phyloP scores from a whole-genome alignment of 2,113 vertebrate species.

The Spea multiplicata region DNA sequence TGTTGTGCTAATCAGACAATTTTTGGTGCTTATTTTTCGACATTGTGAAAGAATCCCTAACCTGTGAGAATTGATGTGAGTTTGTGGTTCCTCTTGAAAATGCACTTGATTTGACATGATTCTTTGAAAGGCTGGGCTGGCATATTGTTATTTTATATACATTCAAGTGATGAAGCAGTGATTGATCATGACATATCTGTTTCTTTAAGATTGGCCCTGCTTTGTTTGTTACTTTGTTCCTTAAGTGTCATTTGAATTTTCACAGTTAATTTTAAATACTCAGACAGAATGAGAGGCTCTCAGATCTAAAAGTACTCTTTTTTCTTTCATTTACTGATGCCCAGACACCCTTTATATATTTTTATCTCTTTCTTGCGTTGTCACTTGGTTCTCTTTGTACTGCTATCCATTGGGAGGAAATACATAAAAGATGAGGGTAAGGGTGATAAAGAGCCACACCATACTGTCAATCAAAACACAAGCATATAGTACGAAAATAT shows the following conservation, averaged over 20 bases:
- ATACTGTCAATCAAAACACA: conserved; percentile 37
- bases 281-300: conserved; percentile 20
- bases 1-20: conserved; percentile 31
- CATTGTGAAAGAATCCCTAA: conserved; percentile 32
- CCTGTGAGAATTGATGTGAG: conserved; percentile 29
- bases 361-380: conserved; percentile 43
- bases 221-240: conserved; percentile 24
- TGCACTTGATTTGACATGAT: conserved; percentile 27
- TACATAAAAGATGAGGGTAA: conserved; percentile 44
- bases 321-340: conserved; percentile 20
- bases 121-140: conserved; percentile 19
- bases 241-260: conserved; percentile 31
- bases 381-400: conserved; percentile 42
- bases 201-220: conserved; percentile 17
- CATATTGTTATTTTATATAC: conserved; percentile 31
- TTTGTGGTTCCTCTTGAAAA: conserved; percentile 44
- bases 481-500: conserved; percentile 22
- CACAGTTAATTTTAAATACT: conserved; percentile 41
- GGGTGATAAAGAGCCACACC: conserved; percentile 28
- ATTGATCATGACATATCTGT: conserved; percentile 18
- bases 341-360: conserved; percentile 39
- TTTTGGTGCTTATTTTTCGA: conserved; percentile 28
- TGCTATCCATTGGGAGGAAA: conserved; percentile 25
- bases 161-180: conserved; percentile 24
- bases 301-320: conserved; percentile 28